A percentile compares a stretch with the other conserved stretches of the same genome.
Conservation (phyloP, 2,113 vertebrate genomes). For the Stigmatopora argus region DNA sequence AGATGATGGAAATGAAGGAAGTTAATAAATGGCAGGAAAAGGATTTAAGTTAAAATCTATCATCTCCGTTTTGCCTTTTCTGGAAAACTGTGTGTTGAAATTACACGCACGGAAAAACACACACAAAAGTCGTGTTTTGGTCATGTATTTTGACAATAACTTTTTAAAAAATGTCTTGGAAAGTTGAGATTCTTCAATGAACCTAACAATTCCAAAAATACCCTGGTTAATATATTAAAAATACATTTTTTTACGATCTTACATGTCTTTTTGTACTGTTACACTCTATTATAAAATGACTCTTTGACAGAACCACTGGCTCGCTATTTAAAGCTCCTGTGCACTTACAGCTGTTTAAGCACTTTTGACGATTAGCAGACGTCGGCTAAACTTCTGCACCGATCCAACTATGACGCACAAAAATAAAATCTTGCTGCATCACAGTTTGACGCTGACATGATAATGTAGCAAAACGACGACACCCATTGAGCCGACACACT, state of each 20-base stretch:
- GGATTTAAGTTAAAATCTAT: not conserved
- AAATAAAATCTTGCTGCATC: constrained; percentile 36
- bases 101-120: too few species aligned
- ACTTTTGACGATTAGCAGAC: constrained; percentile 30
- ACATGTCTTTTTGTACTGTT: not conserved
- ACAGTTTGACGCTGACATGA: constrained; percentile 22
- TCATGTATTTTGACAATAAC: not conserved
- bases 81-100: not conserved
- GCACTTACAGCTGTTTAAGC: constrained; percentile 36
- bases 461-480: constrained; percentile 36
- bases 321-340: constrained; percentile 33
- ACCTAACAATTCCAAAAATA: not conserved
- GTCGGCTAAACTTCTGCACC: constrained; percentile 33
- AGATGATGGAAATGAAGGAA: constrained; percentile 16
- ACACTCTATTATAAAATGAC: not conserved
- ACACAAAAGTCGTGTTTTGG: not conserved
- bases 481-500: constrained; percentile 30
- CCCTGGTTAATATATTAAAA: not conserved
- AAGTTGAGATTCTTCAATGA: too few species aligned
- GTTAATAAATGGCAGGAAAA: constrained; percentile 24
- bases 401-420: constrained; percentile 15
- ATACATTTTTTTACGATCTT: not conserved
- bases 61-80: not conserved
- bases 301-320: not conserved
- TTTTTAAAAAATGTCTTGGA: not conserved